phyloP scores from a whole-genome alignment of 1,140 invertebrate genomes.

The Atta cephalotes region DNA sequence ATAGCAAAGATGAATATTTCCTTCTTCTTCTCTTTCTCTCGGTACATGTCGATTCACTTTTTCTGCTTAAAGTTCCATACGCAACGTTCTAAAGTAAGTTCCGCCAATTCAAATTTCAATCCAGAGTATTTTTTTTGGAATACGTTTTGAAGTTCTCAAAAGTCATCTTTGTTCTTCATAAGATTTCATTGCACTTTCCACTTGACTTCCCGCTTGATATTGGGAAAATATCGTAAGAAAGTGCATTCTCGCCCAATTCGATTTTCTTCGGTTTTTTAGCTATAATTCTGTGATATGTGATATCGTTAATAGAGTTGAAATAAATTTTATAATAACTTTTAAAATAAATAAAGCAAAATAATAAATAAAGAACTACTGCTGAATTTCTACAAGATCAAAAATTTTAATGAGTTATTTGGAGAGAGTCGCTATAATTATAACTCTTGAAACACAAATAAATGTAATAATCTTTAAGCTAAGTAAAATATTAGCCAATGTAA shows the following conservation, averaged over 20 bases:
- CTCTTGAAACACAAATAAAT: no score
- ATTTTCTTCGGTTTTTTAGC: not conserved
- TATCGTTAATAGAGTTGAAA: not conserved
- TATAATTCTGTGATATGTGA: not conserved
- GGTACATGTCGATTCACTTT: conserved; percentile 22
- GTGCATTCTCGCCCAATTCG: not conserved
- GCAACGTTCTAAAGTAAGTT: conserved; percentile 1
- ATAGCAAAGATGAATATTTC: conserved; percentile 42
- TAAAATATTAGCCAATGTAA: no score
- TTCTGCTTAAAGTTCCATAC: not conserved
- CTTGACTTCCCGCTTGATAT: not conserved
- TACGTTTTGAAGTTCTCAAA: not conserved
- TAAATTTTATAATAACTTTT: not conserved
- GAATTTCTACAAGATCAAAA: not conserved
- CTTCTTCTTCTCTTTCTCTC: not conserved
- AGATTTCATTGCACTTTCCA: conserved; percentile 1
- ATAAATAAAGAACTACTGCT: not conserved
- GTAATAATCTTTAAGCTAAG: no score
- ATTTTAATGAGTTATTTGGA: not conserved
- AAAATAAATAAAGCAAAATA: not conserved
- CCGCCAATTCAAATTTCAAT: conserved; percentile 17
- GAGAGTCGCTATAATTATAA: not conserved
- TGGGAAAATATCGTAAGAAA: not conserved
- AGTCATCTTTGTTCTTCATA: not conserved
- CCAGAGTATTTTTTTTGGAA: not conserved